Evolutionary conservation across 2,888 invertebrate genomes (phyloP), one percentile per base, ranked within the genome.

Genomic region (Synanthedon vespiformis): DNA sequence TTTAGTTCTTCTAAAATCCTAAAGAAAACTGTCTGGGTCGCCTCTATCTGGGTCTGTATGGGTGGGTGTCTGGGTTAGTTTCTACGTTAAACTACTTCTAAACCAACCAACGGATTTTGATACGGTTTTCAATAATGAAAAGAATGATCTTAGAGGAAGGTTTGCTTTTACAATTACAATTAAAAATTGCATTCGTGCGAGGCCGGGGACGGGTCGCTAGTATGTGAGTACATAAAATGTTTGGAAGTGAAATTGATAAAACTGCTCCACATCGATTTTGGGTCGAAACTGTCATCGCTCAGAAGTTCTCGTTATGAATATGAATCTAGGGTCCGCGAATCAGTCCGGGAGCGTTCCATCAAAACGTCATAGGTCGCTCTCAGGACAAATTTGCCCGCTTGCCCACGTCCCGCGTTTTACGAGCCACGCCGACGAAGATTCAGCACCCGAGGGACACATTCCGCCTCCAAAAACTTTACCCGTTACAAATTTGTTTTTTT

Each of bases 401-500:
- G 85, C 84, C 87, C 87, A 85, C 86, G 87, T 85, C 82, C 86
- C 80, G 72, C 80, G 77, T 86, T 87, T 87, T 87, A 87, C 87
- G 87, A 87, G 76, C 82, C 70, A 69, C 80, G 83, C 84, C 84
- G 80, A 78, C 84, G 85, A 85, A 85, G 85, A 86, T 84, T 87
- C 87, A 86, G 87, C 87, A 85, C 87, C 86, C 87, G 65, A 74
- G 87, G 87, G 87, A 87, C 69, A 78, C 84, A 87, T 87, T 86
- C 80, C 74, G 85, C 85, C 84, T 85, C 85, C 85, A 84, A 86
- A 87, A 87, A 86, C 84, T 87, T 87, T 86, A 86, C 86, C 87
- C 87, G 86, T 86, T 85, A 86, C 86, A 86, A 87, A 86, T 87
- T 87, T 85, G 86, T 87, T 87, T 87, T 86, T 83, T 85, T 83